Percentiles rank a stretch among this genome's conserved stretches.
Evolutionary conservation across 2,888 invertebrate species (phyloP).

Genomic region (Molorchus minor): DNA sequence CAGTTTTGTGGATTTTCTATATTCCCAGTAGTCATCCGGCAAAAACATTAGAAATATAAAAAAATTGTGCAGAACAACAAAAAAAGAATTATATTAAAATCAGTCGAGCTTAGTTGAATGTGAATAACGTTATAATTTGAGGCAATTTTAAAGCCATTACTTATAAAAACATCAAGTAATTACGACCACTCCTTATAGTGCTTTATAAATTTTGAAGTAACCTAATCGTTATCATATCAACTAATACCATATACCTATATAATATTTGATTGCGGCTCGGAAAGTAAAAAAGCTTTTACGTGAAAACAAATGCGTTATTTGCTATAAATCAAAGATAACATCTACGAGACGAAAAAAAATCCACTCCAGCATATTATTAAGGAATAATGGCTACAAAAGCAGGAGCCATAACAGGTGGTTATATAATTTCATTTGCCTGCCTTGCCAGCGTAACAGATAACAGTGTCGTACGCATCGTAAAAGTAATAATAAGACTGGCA

Average conservation of each 20-base stretch:
- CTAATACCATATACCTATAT: no score
- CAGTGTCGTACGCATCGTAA: no score
- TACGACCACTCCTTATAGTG: conserved; percentile 20
- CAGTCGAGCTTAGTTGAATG: background rate
- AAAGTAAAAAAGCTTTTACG: conserved; percentile 32
- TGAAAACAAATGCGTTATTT: conserved; percentile 53
- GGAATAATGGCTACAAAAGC: conserved; percentile 38
- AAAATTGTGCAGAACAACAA: no score
- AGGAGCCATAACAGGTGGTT: conserved; percentile 46
- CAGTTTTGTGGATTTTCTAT: no score
- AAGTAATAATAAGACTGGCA: no score
- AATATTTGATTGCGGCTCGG: conserved; percentile 26
- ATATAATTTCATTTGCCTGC: conserved; percentile 45
- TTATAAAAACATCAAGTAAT: conserved; percentile 16
- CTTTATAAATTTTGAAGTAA: conserved; percentile 28
- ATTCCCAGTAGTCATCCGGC: no score
- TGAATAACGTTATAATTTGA: no score
- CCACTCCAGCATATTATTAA: conserved; percentile 43
- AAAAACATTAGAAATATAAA: no score
- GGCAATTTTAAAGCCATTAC: conserved; percentile 31
- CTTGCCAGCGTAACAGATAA: conserved; percentile 46
- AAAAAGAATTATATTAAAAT: background rate
- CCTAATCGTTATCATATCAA: conserved; percentile 23
- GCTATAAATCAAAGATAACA: conserved; percentile 60
- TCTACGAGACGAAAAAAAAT: conserved; percentile 57